Percentiles rank a stretch among this genome's conserved stretches.
These are phyloP conservation scores for Rhipidura dahli DNA, from an alignment of 2,113 vertebrate species.

Conservation along the genomic window DNA sequence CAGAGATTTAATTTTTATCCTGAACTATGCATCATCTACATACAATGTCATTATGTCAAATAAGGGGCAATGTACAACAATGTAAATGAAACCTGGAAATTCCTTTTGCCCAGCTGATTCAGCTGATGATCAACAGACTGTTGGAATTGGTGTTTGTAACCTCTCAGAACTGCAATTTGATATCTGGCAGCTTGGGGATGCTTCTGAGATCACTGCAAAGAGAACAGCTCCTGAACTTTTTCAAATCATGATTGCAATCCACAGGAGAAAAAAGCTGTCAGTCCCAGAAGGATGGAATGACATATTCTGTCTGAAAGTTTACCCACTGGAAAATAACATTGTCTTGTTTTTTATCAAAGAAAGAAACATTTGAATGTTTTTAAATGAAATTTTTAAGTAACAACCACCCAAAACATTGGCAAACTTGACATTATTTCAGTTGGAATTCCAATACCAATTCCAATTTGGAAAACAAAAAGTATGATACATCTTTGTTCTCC, in stretches of 20 bases:
- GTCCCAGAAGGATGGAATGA: neutral
- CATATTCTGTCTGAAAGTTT: neutral
- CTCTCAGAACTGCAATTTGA: neutral
- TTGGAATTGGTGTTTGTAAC: accelerated
- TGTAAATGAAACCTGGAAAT: neutral
- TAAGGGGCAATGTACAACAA: neutral
- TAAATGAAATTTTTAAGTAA: neutral
- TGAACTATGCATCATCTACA: neutral
- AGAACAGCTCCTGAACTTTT: neutral
- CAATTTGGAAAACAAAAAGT: neutral
- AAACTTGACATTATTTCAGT: neutral
- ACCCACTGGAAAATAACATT: neutral
- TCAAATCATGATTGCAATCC: neutral
- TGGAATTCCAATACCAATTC: neutral
- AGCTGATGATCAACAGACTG: neutral
- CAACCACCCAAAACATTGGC: neutral
- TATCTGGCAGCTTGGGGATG: neutral
- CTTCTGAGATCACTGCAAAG: neutral
- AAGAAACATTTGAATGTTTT: neutral
- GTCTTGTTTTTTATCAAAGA: neutral
- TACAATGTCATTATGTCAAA: neutral
- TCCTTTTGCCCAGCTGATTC: neutral
- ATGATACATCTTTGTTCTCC: neutral
- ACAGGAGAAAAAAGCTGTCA: neutral
- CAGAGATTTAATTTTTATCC: neutral